These are phyloP conservation scores for Cryptocephalus primarius DNA, from an alignment of 2,888 invertebrate genomes.

Conservation along the genomic window DNA sequence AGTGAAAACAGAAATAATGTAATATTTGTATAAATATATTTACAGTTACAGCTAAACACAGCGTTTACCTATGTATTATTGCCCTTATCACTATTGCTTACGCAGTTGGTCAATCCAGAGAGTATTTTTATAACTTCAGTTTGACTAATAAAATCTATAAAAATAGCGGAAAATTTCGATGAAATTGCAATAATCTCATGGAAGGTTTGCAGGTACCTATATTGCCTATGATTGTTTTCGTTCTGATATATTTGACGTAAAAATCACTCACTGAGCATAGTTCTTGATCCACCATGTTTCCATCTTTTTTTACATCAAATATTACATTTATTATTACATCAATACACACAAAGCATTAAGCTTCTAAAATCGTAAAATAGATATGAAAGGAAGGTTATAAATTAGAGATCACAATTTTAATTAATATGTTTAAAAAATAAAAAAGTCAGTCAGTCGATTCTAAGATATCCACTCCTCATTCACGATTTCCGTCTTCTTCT, in stretches of 20 bases:
- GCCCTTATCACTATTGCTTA: constrained; percentile 8
- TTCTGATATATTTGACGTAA: not conserved
- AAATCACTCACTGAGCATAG: constrained; percentile 9
- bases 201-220: constrained; percentile 18
- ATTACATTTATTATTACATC: too few species aligned
- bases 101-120: not conserved
- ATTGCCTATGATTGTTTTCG: constrained; percentile 11
- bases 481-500: constrained; percentile 15
- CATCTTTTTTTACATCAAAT: too few species aligned
- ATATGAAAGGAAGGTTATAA: constrained; percentile 12
- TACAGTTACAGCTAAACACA: constrained; percentile 7
- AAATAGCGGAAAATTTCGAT: constrained; percentile 10
- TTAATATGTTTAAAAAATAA: constrained; percentile 3
- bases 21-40: constrained; percentile 8
- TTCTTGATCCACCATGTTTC: too few species aligned
- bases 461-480: constrained; percentile 2
- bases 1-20: constrained; percentile 1
- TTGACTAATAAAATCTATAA: constrained; percentile 9
- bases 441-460: constrained; percentile 9
- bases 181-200: constrained; percentile 7
- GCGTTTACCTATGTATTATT: constrained; percentile 7
- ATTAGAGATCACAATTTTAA: constrained; percentile 21
- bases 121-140: constrained; percentile 3
- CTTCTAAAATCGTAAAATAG: constrained; percentile 11
- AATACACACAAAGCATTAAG: constrained; percentile 12